Conservation (phyloP, 2,888 invertebrate species). For the Caenorhabditis sp. region DNA sequence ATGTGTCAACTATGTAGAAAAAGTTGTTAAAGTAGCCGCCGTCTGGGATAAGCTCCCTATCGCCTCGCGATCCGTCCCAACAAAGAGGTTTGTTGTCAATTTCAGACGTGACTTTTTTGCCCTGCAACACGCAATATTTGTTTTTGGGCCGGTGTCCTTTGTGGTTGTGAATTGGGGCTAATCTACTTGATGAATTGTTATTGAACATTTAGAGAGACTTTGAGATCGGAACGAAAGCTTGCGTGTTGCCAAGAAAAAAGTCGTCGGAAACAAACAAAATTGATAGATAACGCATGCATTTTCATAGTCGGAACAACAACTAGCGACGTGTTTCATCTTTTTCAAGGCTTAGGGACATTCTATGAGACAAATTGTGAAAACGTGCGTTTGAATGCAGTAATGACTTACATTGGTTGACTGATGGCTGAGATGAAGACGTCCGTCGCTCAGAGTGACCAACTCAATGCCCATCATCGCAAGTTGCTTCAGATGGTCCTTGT, state of each 20-base stretch:
- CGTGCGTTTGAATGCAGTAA: background rate
- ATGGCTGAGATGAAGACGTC: slow-evolving; percentile 92
- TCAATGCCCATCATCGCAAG: slow-evolving; percentile 95
- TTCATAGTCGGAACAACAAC: background rate
- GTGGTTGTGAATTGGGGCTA: slow-evolving; percentile 2
- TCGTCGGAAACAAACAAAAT: background rate
- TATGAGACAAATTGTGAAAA: background rate
- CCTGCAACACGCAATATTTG: slow-evolving; percentile 60
- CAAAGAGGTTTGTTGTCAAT: slow-evolving; percentile 58
- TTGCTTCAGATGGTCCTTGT: slow-evolving; percentile 89
- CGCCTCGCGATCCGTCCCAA: slow-evolving; percentile 29
- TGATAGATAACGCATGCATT: slow-evolving; percentile 3
- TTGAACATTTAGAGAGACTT: background rate
- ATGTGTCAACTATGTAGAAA: slow-evolving; percentile 12
- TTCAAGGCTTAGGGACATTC: no score
- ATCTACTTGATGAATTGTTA: background rate
- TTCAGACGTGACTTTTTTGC: slow-evolving; percentile 61
- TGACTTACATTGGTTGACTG: slow-evolving; percentile 85
- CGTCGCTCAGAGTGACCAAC: slow-evolving; percentile 90
- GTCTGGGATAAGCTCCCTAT: slow-evolving; percentile 5
- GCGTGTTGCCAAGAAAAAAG: slow-evolving; percentile 49
- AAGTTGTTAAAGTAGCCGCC: background rate
- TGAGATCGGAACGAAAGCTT: slow-evolving; percentile 12
- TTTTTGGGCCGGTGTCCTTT: background rate
- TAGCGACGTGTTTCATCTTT: no score